phyloP scores from a whole-genome alignment of 1,140 invertebrate species.

The Atta texana region DNA sequence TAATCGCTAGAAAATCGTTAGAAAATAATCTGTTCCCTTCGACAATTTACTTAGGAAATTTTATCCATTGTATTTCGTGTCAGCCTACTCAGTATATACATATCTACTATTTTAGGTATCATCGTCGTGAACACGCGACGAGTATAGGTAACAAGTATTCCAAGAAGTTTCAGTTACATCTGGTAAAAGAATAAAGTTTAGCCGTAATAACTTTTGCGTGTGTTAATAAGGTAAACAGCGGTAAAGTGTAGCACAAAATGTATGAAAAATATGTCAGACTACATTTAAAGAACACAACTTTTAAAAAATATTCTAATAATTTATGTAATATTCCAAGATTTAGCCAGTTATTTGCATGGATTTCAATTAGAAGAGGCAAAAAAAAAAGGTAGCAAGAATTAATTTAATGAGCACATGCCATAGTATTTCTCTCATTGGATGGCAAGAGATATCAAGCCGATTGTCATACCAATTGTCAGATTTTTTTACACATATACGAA shows the following conservation, averaged over 20 bases:
- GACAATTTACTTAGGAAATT: conserved; percentile 21
- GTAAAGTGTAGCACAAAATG: neutral
- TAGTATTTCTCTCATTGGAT: neutral
- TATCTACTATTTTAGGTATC: conserved; percentile 50
- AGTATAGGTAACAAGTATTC: neutral
- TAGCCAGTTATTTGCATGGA: neutral
- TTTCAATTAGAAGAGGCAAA: neutral
- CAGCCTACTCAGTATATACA: conserved; percentile 55
- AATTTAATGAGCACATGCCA: neutral
- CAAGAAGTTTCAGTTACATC: neutral
- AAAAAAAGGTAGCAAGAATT: neutral
- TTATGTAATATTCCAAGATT: neutral
- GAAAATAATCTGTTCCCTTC: neutral
- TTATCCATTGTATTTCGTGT: conserved; percentile 47
- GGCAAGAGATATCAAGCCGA: neutral
- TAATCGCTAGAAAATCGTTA: neutral
- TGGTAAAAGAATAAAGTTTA: neutral
- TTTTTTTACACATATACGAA: neutral
- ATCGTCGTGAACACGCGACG: neutral
- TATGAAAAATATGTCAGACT: neutral
- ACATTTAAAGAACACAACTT: neutral
- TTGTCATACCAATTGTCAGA: neutral
- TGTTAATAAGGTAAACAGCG: neutral
- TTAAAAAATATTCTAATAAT: neutral
- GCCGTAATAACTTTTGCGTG: neutral